Evolutionary conservation across 53 echinoderm and acorn worm species (phyloP).

Genomic region (Luidia sarsii): DNA sequence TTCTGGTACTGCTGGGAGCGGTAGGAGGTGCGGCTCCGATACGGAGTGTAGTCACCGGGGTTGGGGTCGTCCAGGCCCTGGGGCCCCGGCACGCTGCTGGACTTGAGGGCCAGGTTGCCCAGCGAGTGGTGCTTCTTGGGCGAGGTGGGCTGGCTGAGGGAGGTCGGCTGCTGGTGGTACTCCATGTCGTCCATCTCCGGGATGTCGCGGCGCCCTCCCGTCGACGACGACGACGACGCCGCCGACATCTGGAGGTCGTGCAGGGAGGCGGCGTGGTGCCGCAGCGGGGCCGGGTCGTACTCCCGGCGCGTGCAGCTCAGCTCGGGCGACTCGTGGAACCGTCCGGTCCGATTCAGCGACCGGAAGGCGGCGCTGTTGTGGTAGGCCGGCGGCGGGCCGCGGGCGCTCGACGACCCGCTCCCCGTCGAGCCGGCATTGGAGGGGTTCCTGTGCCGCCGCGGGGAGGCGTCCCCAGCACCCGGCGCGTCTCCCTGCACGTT

Average conservation of each 20-base stretch:
- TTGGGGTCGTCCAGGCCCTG: slow-evolving; percentile 48
- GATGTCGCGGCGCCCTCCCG: slow-evolving; percentile 23
- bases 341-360: slow-evolving; percentile 59
- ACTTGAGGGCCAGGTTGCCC: slow-evolving; percentile 74
- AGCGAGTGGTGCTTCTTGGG: slow-evolving; percentile 92
- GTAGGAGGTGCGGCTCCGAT: slow-evolving; percentile 65
- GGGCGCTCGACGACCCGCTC: slow-evolving; percentile 16
- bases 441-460: slow-evolving; percentile 44
- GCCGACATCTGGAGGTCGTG: slow-evolving; percentile 77
- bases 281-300: slow-evolving; percentile 64
- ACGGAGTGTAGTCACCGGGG: slow-evolving; percentile 53
- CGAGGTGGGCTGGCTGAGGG: slow-evolving; percentile 79
- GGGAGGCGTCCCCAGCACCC: background rate
- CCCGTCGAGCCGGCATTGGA: slow-evolving; percentile 41
- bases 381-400: slow-evolving; percentile 74
- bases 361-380: slow-evolving; percentile 39
- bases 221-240: no score
- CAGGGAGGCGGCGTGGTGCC: slow-evolving; percentile 87
- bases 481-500: slow-evolving; percentile 12
- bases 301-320: slow-evolving; percentile 52
- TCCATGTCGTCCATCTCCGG: slow-evolving; percentile 57
- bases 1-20: slow-evolving; percentile 76
- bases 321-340: slow-evolving; percentile 84
- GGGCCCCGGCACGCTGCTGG: slow-evolving; percentile 48
- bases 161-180: slow-evolving; percentile 73